Evolutionary conservation across 2,113 vertebrate genomes (phyloP).

Genomic region (Dasyprocta punctata): DNA sequence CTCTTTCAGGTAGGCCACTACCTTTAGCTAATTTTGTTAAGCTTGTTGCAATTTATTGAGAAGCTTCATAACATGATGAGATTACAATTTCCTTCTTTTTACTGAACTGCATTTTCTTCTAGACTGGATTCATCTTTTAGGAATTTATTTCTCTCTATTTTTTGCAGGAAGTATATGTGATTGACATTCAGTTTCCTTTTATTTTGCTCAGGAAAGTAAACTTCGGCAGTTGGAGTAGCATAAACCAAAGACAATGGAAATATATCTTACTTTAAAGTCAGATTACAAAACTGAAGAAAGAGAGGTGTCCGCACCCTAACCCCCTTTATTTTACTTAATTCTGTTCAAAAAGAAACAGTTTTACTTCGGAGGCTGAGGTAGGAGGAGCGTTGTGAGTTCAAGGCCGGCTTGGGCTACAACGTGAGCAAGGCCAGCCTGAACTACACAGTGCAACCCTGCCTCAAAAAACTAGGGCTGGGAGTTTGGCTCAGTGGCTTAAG

Average conservation of each 20-base stretch:
- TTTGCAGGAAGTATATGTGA: background rate
- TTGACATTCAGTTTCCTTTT: background rate
- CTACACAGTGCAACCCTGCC: too few relatives aligned
- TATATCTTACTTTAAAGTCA: conserved; percentile 17
- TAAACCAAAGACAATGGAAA: background rate
- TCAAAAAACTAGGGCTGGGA: too few relatives aligned
- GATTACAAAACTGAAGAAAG: background rate
- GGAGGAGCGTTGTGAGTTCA: too few relatives aligned
- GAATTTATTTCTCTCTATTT: background rate
- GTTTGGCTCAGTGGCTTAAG: too few relatives aligned
- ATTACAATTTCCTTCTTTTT: conserved; percentile 5
- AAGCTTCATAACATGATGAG: background rate
- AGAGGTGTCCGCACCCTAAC: background rate
- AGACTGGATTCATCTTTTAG: conserved; percentile 9
- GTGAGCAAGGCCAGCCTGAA: too few relatives aligned
- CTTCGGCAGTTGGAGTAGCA: background rate
- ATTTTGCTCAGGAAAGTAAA: conserved; percentile 3
- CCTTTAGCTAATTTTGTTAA: conserved; percentile 8
- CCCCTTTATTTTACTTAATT: background rate
- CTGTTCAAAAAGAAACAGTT: background rate
- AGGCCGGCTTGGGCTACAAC: too few relatives aligned
- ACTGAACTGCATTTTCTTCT: background rate
- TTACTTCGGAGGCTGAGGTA: too few relatives aligned
- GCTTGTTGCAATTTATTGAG: background rate
- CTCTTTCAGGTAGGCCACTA: background rate